A percentile compares a stretch with the other conserved stretches of the same genome.
phyloP scores from a whole-genome alignment of 1,140 invertebrate genomes.

The Thaumetopoea pityocampa region DNA sequence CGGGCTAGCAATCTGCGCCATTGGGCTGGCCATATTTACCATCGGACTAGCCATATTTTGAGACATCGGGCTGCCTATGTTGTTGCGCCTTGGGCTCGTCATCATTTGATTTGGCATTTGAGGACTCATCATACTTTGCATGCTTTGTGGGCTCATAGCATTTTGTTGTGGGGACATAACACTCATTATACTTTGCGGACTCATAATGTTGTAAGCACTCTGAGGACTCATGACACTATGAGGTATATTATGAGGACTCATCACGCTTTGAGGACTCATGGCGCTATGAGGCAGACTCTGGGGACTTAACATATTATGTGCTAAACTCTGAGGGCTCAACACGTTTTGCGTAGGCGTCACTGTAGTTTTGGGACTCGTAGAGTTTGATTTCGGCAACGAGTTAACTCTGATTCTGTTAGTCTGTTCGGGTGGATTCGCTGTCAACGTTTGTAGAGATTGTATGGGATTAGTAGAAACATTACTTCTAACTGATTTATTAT shows the following conservation, averaged over 20 bases:
- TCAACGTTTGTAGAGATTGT: slow-evolving; percentile 62
- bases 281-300: slow-evolving; percentile 38
- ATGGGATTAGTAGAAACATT: slow-evolving; percentile 44
- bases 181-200: slow-evolving; percentile 64
- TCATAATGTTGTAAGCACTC: slow-evolving; percentile 67
- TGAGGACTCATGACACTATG: slow-evolving; percentile 66
- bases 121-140: slow-evolving; percentile 67
- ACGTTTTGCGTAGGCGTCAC: slow-evolving; percentile 60
- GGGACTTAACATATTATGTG: slow-evolving; percentile 51
- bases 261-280: slow-evolving; percentile 47
- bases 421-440: slow-evolving; percentile 56
- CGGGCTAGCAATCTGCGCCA: slow-evolving; percentile 58
- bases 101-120: slow-evolving; percentile 65
- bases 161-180: slow-evolving; percentile 72
- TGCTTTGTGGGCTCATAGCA: slow-evolving; percentile 66
- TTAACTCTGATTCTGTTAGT: slow-evolving; percentile 51
- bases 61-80: slow-evolving; percentile 61
- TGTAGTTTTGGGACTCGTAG: slow-evolving; percentile 56
- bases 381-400: slow-evolving; percentile 47
- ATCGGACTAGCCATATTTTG: slow-evolving; percentile 63
- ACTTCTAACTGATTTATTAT: slow-evolving; percentile 34
- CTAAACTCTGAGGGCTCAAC: slow-evolving; percentile 61
- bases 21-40: slow-evolving; percentile 61
- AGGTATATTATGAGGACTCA: slow-evolving; percentile 65
- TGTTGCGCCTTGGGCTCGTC: slow-evolving; percentile 66